These are phyloP conservation scores for Tychaedon coryphoeus DNA, from an alignment of 2,113 vertebrate genomes.

Conservation along the genomic window DNA sequence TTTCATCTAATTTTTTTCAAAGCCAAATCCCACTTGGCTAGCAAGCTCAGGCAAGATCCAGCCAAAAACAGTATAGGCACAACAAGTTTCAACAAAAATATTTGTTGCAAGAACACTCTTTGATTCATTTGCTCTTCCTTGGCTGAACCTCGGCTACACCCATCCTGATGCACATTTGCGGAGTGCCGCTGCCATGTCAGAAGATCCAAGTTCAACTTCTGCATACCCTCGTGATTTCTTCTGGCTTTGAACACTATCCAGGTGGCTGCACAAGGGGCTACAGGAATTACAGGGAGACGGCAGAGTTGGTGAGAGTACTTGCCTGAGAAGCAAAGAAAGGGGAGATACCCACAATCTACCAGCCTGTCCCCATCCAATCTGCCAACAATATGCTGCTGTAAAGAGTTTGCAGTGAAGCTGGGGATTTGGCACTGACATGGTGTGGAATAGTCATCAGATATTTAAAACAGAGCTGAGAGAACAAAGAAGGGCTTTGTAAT, in stretches of 20 bases:
- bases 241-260: not conserved
- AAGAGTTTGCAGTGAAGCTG: constrained; percentile 64
- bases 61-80: constrained; percentile 32
- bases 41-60: constrained; percentile 32
- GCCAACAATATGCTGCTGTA: constrained; percentile 74
- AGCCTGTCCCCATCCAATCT: constrained; percentile 11
- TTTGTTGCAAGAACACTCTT: constrained; percentile 34
- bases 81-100: constrained; percentile 65
- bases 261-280: constrained; percentile 29
- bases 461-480: constrained; percentile 77
- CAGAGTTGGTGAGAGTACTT: constrained; percentile 16
- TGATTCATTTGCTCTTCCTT: constrained; percentile 50
- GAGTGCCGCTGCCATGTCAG: not conserved
- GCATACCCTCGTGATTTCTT: not conserved
- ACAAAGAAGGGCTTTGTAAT: constrained; percentile 80
- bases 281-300: constrained; percentile 35
- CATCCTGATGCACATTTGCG: not conserved
- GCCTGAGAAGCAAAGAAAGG: constrained; percentile 51
- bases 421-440: constrained; percentile 70
- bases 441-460: constrained; percentile 75
- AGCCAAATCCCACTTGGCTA: constrained; percentile 23
- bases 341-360: constrained; percentile 46
- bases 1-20: constrained; percentile 41
- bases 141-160: constrained; percentile 30
- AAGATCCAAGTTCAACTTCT: not conserved